Conservation (phyloP, 2,113 vertebrate species). For the Prunella fulvescens region DNA sequence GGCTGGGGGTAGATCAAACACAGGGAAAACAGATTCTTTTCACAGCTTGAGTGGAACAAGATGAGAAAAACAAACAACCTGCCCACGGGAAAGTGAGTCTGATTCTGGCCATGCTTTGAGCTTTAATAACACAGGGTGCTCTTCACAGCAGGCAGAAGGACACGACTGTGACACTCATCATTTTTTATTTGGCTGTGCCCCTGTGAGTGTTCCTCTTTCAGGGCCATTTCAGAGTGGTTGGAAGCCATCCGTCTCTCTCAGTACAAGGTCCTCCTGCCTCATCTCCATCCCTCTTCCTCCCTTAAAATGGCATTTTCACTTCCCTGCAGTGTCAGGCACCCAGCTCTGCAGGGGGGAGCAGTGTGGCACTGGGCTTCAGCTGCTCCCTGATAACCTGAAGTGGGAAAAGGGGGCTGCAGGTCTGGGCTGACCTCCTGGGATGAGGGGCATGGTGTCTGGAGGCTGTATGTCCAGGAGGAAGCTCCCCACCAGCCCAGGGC, state of each 20-base stretch:
- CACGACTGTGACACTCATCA: fast-evolving
- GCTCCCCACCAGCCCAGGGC: neutral
- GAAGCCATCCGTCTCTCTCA: neutral
- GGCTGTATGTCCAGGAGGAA: neutral
- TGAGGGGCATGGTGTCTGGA: neutral
- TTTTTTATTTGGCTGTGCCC: neutral
- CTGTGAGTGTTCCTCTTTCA: neutral
- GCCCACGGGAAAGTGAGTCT: neutral
- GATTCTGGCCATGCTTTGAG: neutral
- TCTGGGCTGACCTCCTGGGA: neutral
- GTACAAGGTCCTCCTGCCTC: neutral
- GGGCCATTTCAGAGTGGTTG: neutral
- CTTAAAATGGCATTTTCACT: neutral
- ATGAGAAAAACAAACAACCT: slow-evolving; percentile 36
- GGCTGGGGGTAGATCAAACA: neutral
- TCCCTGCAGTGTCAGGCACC: neutral
- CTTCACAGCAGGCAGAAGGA: neutral
- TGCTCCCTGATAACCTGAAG: neutral
- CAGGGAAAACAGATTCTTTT: neutral
- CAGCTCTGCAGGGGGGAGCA: neutral
- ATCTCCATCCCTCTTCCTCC: neutral
- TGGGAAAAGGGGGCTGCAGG: neutral
- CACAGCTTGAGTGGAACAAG: neutral
- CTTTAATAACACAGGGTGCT: neutral
- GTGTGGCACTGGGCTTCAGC: fast-evolving